These are phyloP conservation scores for Uropetala carovei DNA, from an alignment of 2,888 invertebrate species.

Conservation along the genomic window DNA sequence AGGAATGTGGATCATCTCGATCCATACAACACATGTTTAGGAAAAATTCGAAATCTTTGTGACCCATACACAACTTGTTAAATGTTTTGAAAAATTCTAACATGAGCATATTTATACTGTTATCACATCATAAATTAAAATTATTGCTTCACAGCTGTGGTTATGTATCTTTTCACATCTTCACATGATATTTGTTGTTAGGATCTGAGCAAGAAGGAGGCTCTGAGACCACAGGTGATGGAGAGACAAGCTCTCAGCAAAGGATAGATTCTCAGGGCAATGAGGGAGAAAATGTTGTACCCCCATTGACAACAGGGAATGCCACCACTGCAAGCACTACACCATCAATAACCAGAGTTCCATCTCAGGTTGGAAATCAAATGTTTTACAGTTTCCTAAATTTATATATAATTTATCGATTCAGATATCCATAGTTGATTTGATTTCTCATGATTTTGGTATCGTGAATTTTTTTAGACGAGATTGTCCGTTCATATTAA, in stretches of 20 bases:
- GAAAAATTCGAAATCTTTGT: too few relatives aligned
- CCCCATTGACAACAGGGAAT: conserved; percentile 46
- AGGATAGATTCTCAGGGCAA: conserved; percentile 35
- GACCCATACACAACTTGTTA: too few relatives aligned
- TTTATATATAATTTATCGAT: too few relatives aligned
- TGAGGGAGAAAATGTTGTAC: conserved; percentile 43
- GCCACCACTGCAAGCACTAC: conserved; percentile 69
- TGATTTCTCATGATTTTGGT: too few relatives aligned
- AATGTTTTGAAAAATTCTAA: too few relatives aligned
- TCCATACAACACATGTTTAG: too few relatives aligned
- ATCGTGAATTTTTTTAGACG: too few relatives aligned
- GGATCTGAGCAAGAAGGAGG: conserved; percentile 58
- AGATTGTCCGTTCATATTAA: background rate
- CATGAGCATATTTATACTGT: too few relatives aligned
- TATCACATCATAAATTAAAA: too few relatives aligned
- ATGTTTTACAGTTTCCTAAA: background rate
- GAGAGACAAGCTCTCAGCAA: conserved; percentile 30
- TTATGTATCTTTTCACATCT: background rate
- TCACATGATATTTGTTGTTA: background rate
- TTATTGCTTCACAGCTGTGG: background rate
- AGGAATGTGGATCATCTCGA: too few relatives aligned
- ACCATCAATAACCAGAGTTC: conserved; percentile 72
- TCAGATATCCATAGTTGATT: too few relatives aligned
- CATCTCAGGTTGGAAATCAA: conserved; percentile 72
- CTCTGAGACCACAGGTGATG: conserved; percentile 38